These are phyloP conservation scores for Eretmochelys imbricata DNA, from an alignment of 2,113 vertebrate genomes.

Conservation along the genomic window DNA sequence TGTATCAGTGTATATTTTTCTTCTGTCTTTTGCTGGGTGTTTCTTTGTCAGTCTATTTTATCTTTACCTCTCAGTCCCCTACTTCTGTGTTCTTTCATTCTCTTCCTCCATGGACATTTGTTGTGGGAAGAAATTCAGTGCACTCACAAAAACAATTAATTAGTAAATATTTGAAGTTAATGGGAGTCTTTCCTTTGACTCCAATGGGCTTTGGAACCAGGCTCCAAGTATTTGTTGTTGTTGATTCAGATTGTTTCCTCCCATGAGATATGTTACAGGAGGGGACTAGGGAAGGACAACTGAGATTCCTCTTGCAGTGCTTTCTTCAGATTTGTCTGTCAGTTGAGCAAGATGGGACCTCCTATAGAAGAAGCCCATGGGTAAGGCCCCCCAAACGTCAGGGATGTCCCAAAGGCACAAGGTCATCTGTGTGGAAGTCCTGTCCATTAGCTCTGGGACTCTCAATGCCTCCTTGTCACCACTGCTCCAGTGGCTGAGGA, in stretches of 20 bases:
- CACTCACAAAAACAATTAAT: background rate
- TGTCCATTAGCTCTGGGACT: background rate
- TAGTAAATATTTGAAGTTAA: background rate
- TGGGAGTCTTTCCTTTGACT: background rate
- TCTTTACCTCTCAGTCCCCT: background rate
- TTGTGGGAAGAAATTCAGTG: background rate
- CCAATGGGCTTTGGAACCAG: background rate
- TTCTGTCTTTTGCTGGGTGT: background rate
- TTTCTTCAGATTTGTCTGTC: background rate
- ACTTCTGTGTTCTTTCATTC: background rate
- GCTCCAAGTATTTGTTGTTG: background rate
- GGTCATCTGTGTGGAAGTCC: background rate
- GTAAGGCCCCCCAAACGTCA: background rate
- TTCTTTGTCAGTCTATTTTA: background rate
- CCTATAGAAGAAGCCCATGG: background rate
- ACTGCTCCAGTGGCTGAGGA: background rate
- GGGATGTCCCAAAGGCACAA: background rate
- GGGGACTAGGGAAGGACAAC: rapidly evolving
- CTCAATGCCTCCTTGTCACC: rapidly evolving
- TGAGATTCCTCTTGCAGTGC: background rate
- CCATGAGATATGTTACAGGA: background rate
- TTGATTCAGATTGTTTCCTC: background rate
- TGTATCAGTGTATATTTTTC: background rate
- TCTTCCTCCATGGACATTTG: background rate
- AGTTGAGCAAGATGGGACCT: background rate